Evolutionary conservation across 2,888 invertebrate genomes (phyloP), one percentile per base, ranked within the genome.

Genomic region (Linnaemya vulpina): DNA sequence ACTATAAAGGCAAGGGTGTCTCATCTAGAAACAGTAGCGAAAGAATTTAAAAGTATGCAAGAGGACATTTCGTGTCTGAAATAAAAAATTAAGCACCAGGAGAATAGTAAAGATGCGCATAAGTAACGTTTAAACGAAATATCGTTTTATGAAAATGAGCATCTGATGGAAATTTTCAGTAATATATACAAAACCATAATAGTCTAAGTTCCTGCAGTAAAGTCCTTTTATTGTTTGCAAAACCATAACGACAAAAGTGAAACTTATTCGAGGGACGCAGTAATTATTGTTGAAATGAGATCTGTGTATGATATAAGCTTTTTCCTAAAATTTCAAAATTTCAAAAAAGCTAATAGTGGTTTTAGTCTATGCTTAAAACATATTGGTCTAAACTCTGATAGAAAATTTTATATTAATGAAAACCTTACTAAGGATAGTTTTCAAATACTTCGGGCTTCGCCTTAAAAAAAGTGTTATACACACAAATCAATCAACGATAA

Each of bases 151-250:
- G 30, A 60, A n/a, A 60, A 58, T 30, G 55, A 30, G 55, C 25
- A 58, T 58, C 30, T 58, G 13, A 8, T 58, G 55, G 25, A 58
- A n/a, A 58, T 58, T n/a, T 58, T 58, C 25, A 30, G 30, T 5
- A 58, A 30, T 58, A 58, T 58, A 8, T 58, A 13, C n/a, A 25
- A 58, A 58, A 2, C 30, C 15, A 60, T 35, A 60, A 35, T 35
- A 17, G n/a, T 7, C 13, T 3, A 22, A 58, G 55, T 58, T 58
- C 25, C 25, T 58, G 30, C 30, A 1, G 1, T 58, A 15, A 58
- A 58, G 9, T 58, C n/a, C 58, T 15, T 10, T n/a, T n/a, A n/a
- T n/a, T n/a, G n/a, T n/a, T 17, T 60, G 11, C 35, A 38, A 60
- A 38, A 60, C 60, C 3, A n/a, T n/a, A n/a, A 60, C 17, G 38